These are phyloP conservation scores for Drosophila demipolita DNA, from an alignment of 2,888 invertebrate species.

Conservation along the genomic window DNA sequence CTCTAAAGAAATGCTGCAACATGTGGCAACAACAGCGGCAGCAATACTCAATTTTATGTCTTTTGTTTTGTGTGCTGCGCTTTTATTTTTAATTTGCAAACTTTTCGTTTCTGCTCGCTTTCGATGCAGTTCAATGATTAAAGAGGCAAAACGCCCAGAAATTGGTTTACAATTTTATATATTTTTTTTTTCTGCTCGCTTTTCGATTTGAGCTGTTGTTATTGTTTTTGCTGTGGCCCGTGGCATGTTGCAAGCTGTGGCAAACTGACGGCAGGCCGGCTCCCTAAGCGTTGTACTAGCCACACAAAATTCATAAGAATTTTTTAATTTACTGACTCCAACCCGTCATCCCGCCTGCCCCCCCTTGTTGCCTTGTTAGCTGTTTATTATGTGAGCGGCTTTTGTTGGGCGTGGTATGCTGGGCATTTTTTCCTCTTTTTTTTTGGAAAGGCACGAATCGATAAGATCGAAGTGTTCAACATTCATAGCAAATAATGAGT, in stretches of 20 bases:
- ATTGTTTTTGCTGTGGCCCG: conserved; percentile 49
- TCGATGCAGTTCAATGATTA: conserved; percentile 80
- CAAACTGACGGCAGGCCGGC: conserved; percentile 42
- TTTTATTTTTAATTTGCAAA: conserved; percentile 77
- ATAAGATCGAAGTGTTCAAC: conserved; percentile 63
- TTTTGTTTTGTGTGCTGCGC: conserved; percentile 68
- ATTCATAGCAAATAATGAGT: conserved; percentile 64
- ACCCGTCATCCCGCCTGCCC: no score
- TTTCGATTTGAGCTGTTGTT: conserved; percentile 36
- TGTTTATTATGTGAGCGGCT: conserved; percentile 40
- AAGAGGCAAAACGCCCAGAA: conserved; percentile 80
- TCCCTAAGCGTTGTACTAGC: conserved; percentile 54
- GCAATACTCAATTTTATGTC: conserved; percentile 60
- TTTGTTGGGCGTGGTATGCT: conserved; percentile 52
- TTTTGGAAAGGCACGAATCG: conserved; percentile 67
- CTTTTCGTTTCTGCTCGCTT: conserved; percentile 66
- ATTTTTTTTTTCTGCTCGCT: conserved; percentile 45
- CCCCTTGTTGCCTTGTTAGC: conserved; percentile 28
- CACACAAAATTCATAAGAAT: conserved; percentile 64
- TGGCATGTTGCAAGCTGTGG: conserved; percentile 68
- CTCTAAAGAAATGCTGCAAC: conserved; percentile 78
- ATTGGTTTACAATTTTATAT: conserved; percentile 66
- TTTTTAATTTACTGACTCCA: conserved; percentile 68
- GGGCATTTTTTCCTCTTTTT: conserved; percentile 18
- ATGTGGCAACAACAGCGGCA: conserved; percentile 71